phyloP scores from a whole-genome alignment of 1,140 invertebrate genomes.

The Drosophila mojavensis region DNA sequence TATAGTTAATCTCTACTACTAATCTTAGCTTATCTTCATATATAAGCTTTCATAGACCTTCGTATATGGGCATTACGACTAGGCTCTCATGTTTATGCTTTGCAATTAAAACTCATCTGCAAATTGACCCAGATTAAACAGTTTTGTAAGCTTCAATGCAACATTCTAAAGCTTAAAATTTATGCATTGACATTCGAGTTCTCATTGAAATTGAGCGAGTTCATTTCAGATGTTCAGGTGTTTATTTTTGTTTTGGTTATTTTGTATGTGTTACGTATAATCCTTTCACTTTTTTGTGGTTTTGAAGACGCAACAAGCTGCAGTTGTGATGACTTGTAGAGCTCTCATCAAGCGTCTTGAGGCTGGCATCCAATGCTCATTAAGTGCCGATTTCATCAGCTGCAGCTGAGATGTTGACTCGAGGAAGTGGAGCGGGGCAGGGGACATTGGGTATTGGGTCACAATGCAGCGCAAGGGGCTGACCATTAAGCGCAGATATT shows the following conservation, averaged over 20 bases:
- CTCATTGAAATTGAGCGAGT: slow-evolving; percentile 19
- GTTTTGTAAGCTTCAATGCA: slow-evolving; percentile 1
- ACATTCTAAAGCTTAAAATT: slow-evolving; percentile 18
- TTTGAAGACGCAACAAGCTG: slow-evolving; percentile 68
- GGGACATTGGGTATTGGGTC: slow-evolving; percentile 20
- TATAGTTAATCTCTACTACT: too few species aligned
- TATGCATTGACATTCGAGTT: slow-evolving; percentile 6
- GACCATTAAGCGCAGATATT: slow-evolving; percentile 42
- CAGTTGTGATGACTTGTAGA: slow-evolving; percentile 43
- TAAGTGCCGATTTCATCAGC: slow-evolving; percentile 65
- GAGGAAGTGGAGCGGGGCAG: neutral
- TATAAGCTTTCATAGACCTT: neutral
- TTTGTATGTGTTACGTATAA: slow-evolving; percentile 35
- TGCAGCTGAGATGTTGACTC: slow-evolving; percentile 44
- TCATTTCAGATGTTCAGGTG: slow-evolving; percentile 19
- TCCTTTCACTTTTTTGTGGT: slow-evolving; percentile 70
- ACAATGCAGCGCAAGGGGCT: slow-evolving; percentile 38
- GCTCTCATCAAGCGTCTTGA: slow-evolving; percentile 49
- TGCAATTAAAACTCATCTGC: neutral
- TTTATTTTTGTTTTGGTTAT: neutral
- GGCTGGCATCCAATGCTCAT: slow-evolving; percentile 43
- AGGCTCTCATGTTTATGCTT: neutral
- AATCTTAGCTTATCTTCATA: too few species aligned
- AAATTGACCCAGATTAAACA: slow-evolving; percentile 12
- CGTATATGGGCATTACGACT: neutral